A percentile compares a stretch with the other conserved stretches of the same genome.
phyloP scores from a whole-genome alignment of 1,140 invertebrate species.

The Drosophila leontia region DNA sequence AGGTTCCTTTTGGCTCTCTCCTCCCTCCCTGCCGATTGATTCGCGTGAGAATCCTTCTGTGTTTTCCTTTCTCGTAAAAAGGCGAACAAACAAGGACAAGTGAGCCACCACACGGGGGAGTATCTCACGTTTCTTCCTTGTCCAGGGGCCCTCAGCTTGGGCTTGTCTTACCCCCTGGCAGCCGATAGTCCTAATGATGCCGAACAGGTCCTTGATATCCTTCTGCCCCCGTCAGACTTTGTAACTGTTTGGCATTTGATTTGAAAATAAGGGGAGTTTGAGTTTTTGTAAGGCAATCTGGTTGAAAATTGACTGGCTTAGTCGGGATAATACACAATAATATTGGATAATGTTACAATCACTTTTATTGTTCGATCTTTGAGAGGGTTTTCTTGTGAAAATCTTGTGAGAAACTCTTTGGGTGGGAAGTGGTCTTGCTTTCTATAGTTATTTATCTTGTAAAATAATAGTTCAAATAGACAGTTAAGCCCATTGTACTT shows the following conservation, averaged over 20 bases:
- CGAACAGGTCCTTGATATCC: constrained; percentile 25
- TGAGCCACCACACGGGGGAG: constrained; percentile 10
- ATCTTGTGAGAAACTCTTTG: neutral
- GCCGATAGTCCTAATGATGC: constrained; percentile 53
- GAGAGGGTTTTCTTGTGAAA: neutral
- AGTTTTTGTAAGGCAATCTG: constrained; percentile 10
- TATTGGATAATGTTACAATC: constrained; percentile 53
- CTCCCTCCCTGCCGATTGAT: constrained; percentile 59
- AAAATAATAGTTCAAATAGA: neutral
- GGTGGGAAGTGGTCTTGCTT: neutral
- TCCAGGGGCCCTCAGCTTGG: constrained; percentile 57
- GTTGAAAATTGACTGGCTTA: constrained; percentile 37
- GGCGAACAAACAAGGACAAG: constrained; percentile 50
- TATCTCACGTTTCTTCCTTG: constrained; percentile 60
- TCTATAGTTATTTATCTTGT: neutral
- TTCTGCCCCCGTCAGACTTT: constrained; percentile 44
- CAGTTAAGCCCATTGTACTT: neutral
- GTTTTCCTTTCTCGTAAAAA: constrained; percentile 69
- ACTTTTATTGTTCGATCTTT: constrained; percentile 36
- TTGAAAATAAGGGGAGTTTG: constrained; percentile 8
- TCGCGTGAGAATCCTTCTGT: constrained; percentile 75
- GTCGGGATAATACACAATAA: constrained; percentile 37
- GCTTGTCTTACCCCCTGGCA: constrained; percentile 61
- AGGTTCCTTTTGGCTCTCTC: constrained; percentile 20
- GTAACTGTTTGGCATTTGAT: constrained; percentile 53